Conservation (phyloP, 2,888 invertebrate genomes). For the Polia nebulosa region DNA sequence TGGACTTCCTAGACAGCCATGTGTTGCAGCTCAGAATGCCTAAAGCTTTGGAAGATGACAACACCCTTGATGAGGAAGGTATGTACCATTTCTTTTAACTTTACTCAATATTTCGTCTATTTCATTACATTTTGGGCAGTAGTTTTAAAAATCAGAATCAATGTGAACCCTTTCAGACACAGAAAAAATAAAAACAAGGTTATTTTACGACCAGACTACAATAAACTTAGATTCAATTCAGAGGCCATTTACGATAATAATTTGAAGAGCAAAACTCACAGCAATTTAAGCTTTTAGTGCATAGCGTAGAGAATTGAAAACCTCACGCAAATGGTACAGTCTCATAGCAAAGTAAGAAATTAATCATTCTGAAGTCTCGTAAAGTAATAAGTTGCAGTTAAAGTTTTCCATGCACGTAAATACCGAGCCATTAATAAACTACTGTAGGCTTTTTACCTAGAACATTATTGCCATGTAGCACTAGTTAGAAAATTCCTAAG, state of each 20-base stretch:
- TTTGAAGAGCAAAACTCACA: neutral
- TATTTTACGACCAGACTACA: neutral
- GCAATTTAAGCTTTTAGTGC: neutral
- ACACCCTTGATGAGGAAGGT: constrained; percentile 88
- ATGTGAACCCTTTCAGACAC: fast-evolving
- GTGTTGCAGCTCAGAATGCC: constrained; percentile 87
- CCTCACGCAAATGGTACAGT: neutral
- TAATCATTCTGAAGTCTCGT: neutral
- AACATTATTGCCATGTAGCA: constrained; percentile 30
- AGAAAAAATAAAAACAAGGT: neutral
- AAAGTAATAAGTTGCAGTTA: constrained; percentile 20
- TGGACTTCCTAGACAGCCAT: constrained; percentile 86
- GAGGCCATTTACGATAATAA: neutral
- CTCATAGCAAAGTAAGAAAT: constrained; percentile 5
- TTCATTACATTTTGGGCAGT: neutral
- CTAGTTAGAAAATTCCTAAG: constrained; percentile 25
- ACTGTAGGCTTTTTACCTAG: constrained; percentile 46
- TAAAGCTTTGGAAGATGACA: constrained; percentile 85
- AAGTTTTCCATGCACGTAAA: constrained; percentile 34
- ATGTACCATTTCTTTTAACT: constrained; percentile 41
- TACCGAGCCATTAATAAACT: constrained; percentile 30
- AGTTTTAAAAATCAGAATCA: neutral
- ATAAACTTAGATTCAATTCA: neutral
- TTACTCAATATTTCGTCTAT: neutral
- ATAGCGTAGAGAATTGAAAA: too few species aligned